These are phyloP conservation scores for Ancistrus triradiatus DNA, from an alignment of 2,113 vertebrate genomes.

Conservation along the genomic window DNA sequence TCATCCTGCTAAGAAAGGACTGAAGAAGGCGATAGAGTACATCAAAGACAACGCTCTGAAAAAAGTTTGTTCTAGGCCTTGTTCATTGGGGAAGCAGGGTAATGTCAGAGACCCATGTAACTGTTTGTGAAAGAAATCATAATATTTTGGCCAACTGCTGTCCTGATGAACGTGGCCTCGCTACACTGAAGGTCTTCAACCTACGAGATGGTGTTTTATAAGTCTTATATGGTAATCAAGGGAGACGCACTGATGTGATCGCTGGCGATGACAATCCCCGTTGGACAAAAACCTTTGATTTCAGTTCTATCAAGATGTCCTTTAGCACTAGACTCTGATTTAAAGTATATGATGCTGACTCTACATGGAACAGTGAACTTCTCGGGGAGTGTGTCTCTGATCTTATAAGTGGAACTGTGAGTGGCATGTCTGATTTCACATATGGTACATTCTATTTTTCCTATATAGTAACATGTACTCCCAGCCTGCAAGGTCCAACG, in stretches of 20 bases:
- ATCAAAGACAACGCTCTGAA: slow-evolving; percentile 54
- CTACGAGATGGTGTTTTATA: slow-evolving; percentile 60
- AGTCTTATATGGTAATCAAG: slow-evolving; percentile 44
- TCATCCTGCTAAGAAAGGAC: slow-evolving; percentile 35
- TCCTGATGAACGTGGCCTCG: slow-evolving; percentile 58
- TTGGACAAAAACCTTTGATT: slow-evolving; percentile 52
- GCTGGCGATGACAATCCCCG: slow-evolving; percentile 55
- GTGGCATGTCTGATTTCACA: slow-evolving; percentile 41
- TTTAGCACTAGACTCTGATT: slow-evolving; percentile 41
- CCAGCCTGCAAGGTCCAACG: slow-evolving; percentile 53
- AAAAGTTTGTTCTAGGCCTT: slow-evolving; percentile 59
- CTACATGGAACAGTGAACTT: slow-evolving; percentile 51
- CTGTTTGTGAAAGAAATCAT: slow-evolving; percentile 58
- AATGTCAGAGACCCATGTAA: slow-evolving; percentile 55
- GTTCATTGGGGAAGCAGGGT: slow-evolving; percentile 45
- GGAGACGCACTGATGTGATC: slow-evolving; percentile 33
- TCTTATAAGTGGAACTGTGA: slow-evolving; percentile 1
- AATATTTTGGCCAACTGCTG: slow-evolving; percentile 64
- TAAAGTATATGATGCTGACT: slow-evolving; percentile 65
- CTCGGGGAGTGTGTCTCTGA: slow-evolving; percentile 56
- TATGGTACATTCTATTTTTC: slow-evolving; percentile 60
- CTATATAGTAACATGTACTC: slow-evolving; percentile 52
- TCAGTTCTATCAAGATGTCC: slow-evolving; percentile 50
- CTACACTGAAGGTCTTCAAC: slow-evolving; percentile 55
- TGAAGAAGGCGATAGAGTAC: slow-evolving; percentile 64